Base-by-base conservation (phyloP, 2,888 invertebrate species). In the Zootermopsis nevadensis region DNA sequence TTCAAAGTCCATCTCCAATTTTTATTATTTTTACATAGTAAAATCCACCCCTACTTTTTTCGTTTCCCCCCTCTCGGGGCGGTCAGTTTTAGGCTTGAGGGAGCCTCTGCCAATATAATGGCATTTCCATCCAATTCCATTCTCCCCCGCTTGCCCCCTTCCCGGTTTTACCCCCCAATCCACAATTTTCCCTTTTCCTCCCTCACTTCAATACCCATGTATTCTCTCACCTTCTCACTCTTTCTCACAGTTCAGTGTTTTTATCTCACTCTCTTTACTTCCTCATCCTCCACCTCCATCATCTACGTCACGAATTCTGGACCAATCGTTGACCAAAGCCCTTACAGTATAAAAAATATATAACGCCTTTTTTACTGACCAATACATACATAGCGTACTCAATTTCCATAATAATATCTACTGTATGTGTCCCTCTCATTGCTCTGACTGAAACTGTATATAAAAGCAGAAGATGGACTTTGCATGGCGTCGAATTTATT, bases 1-100 rank as follows among this genome's bases (percentile, higher is more conserved):
- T 90, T 90, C 90, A 90, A 89, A 89, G 89, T 89, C 89, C 89
- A 89, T 89, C 89, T 89, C 89, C 89, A 89, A 89, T 89, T 90
- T 90, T 89, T 89, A 89, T 90, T 89, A 89, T 89, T 89, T 89
- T 89, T 60, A 66, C 48, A 74, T 60, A 82, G 76, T 42, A 76
- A 81, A 82, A 77, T 82, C 82, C 77, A 38, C 81, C 82, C 82
- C 76, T 55, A 38, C 33, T 60, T 72, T 76, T 82, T 76, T 82
- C 55, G 31, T 66, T 42, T 30, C 30, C 60, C 55, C 81, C 77
- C 42, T 60, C 77, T 60, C 77, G 66, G 76, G 53, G 76, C 82
- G 82, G 82, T 82, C 82, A 82, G 82, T 83, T 83, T 83, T 83
- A 82, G 82, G 82, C 82, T 82, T 82, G 82, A 82, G 82, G 82